Evolutionary conservation across 2,113 vertebrate species (phyloP).

Genomic region (Eurystomus gularis): DNA sequence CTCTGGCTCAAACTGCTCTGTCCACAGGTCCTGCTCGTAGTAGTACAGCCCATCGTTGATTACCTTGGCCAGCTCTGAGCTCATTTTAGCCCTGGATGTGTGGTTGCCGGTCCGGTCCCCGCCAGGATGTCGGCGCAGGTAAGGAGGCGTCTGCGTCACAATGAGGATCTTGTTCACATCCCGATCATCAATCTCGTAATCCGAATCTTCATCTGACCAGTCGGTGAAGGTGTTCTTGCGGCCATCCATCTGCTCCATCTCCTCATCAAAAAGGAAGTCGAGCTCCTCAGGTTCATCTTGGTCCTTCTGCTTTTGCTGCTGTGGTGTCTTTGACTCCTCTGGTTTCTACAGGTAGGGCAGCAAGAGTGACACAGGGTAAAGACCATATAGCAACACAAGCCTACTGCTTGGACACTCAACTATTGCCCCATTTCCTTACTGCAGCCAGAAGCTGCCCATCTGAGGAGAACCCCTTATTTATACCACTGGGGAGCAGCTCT

Average conservation of each 20-base stretch:
- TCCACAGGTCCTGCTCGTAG: constrained; percentile 97
- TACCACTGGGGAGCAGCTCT: neutral
- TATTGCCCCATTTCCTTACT: neutral
- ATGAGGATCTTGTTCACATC: constrained; percentile 99
- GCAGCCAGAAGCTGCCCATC: neutral
- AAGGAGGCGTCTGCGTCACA: constrained; percentile 95
- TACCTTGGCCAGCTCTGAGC: constrained; percentile 90
- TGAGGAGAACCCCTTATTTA: neutral
- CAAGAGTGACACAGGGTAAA: neutral
- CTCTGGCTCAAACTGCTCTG: constrained; percentile 92
- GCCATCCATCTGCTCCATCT: constrained; percentile 97
- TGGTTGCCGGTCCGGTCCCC: constrained; percentile 96
- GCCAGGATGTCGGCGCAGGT: constrained; percentile 92
- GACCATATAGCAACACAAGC: accelerated
- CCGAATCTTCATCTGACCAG: constrained; percentile 96
- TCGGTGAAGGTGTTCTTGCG: constrained; percentile 97
- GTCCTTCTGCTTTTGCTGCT: constrained; percentile 76
- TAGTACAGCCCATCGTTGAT: constrained; percentile 98
- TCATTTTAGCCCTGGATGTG: constrained; percentile 92
- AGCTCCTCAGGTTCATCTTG: constrained; percentile 95
- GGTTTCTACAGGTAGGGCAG: constrained; percentile 69
- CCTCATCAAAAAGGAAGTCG: constrained; percentile 98
- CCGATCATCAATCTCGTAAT: constrained; percentile 92
- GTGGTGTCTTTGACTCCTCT: constrained; percentile 75
- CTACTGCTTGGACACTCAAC: neutral